Conservation (phyloP, 2,888 invertebrate species). For the Pristionchus arcanus region DNA sequence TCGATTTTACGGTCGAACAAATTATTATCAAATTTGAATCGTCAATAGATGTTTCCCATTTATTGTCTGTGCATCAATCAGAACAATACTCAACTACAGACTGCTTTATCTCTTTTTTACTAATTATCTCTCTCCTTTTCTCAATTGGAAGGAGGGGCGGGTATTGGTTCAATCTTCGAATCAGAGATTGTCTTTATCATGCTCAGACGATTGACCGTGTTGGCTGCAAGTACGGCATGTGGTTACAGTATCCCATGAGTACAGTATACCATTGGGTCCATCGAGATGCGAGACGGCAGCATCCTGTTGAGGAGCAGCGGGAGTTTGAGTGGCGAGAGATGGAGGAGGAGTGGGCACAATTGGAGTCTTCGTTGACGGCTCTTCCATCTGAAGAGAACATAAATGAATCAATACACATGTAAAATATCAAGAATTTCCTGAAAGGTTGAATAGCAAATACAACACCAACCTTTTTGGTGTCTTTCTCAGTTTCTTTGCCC, state of each 20-base stretch:
- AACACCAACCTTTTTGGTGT: neutral
- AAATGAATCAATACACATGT: too few species aligned
- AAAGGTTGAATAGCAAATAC: neutral
- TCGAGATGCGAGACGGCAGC: neutral
- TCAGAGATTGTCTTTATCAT: neutral
- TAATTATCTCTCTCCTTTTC: slow-evolving; percentile 12
- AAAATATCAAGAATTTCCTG: neutral
- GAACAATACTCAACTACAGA: neutral
- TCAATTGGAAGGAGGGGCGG: slow-evolving; percentile 1
- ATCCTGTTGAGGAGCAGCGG: neutral
- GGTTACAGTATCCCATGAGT: neutral
- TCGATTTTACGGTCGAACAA: neutral
- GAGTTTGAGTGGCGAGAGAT: neutral
- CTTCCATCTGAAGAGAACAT: neutral
- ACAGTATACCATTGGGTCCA: slow-evolving; percentile 5
- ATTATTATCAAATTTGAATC: neutral
- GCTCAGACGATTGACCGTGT: slow-evolving; percentile 16
- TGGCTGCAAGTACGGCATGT: neutral
- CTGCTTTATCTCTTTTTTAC: slow-evolving; percentile 35
- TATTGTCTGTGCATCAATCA: neutral
- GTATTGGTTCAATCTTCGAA: neutral
- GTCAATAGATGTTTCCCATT: neutral
- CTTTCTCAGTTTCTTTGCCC: neutral
- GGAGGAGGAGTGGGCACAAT: neutral
- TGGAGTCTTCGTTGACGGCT: neutral